Conservation (phyloP, 2,797 vertebrate genomes). For the Taenioides sp. region DNA sequence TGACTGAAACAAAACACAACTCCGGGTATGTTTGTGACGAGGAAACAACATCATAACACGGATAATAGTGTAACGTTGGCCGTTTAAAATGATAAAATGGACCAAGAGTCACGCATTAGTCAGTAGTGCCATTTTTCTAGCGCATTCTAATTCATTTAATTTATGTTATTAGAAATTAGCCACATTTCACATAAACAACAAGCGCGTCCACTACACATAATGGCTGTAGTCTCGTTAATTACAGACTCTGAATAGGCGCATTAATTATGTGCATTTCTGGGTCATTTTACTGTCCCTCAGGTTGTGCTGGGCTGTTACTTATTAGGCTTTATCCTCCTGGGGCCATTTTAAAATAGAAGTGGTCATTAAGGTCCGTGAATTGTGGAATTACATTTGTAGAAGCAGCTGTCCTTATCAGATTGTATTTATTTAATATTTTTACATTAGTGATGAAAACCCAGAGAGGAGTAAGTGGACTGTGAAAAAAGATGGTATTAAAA, state of each 20-base stretch:
- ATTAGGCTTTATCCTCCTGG: conserved; percentile 9
- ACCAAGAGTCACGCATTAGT: not conserved
- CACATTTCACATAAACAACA: conserved; percentile 2
- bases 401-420: conserved; percentile 14
- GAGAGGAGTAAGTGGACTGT: conserved; percentile 7
- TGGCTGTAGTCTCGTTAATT: conserved; percentile 1
- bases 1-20: too few relatives aligned
- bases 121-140: not conserved
- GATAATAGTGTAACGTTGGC: too few relatives aligned
- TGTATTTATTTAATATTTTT: conserved; percentile 2
- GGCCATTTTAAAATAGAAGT: conserved; percentile 14
- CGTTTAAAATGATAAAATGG: not conserved
- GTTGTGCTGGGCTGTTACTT: conserved; percentile 14
- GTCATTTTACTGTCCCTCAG: conserved; percentile 18
- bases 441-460: conserved; percentile 4
- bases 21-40: too few relatives aligned
- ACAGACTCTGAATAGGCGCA: not conserved
- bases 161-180: not conserved
- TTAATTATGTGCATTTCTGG: conserved; percentile 15
- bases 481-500: conserved; percentile 6
- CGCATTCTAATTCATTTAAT: not conserved
- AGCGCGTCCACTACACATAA: not conserved
- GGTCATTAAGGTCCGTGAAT: conserved; percentile 13
- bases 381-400: conserved; percentile 11
- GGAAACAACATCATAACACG: too few relatives aligned